These are phyloP conservation scores for Xanthia icteritia DNA, from an alignment of 2,888 invertebrate genomes.

Conservation along the genomic window DNA sequence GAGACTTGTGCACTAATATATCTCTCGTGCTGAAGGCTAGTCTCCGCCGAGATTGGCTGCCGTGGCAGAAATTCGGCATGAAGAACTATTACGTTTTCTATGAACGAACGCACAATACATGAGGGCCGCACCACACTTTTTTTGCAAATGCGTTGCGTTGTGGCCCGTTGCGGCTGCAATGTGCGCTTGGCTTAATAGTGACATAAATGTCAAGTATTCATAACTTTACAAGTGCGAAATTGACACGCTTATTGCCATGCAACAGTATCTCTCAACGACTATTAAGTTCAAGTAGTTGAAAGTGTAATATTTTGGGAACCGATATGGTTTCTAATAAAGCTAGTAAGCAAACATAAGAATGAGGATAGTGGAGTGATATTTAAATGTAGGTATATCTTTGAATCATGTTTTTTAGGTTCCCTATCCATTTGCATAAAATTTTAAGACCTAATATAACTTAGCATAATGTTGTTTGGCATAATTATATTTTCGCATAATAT, in stretches of 20 bases:
- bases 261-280: neutral
- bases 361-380: neutral
- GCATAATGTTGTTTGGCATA: no score
- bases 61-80: no score
- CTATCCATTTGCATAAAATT: no score
- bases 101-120: neutral
- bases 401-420: no score
- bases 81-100: no score
- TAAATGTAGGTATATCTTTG: neutral
- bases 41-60: no score
- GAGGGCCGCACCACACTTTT: neutral
- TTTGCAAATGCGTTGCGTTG: neutral
- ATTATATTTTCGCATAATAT: no score
- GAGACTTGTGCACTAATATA: no score
- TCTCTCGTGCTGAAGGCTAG: no score
- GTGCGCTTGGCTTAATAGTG: neutral
- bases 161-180: neutral
- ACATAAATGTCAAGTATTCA: constrained; percentile 12
- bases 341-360: neutral
- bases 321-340: neutral
- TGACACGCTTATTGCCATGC: neutral
- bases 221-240: neutral
- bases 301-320: neutral
- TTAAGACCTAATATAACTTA: no score
- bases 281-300: neutral